These are phyloP conservation scores for Cataglyphis livida DNA, from an alignment of 2,888 invertebrate genomes.

Conservation along the genomic window DNA sequence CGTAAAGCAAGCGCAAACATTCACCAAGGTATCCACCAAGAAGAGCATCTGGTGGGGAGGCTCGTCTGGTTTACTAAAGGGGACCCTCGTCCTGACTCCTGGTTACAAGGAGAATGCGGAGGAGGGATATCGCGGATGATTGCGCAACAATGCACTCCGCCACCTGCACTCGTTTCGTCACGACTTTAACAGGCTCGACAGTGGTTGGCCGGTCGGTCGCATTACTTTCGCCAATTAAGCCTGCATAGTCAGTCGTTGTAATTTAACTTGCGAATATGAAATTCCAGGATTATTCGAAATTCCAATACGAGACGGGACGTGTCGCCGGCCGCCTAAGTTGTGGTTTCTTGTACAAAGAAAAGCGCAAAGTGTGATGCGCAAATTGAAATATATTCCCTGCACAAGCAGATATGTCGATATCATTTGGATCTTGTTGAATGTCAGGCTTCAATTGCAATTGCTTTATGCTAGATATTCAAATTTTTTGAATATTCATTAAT, in stretches of 20 bases:
- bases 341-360: neutral
- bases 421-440: neutral
- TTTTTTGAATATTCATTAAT: neutral
- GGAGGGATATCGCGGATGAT: conserved; percentile 64
- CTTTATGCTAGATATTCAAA: neutral
- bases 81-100: conserved; percentile 68
- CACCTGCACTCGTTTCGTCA: conserved; percentile 81
- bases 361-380: neutral
- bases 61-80: conserved; percentile 60
- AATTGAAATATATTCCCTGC: neutral
- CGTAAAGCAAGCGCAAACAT: conserved; percentile 63
- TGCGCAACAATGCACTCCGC: conserved; percentile 79
- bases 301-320: conserved; percentile 21
- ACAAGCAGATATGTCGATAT: neutral
- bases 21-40: conserved; percentile 65
- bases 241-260: conserved; percentile 71
- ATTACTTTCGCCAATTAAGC: conserved; percentile 81
- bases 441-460: neutral
- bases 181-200: conserved; percentile 72
- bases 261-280: conserved; percentile 75
- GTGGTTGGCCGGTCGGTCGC: conserved; percentile 63
- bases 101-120: conserved; percentile 54
- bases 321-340: neutral
- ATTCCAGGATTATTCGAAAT: conserved; percentile 65
- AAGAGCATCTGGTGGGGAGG: conserved; percentile 45